Evolutionary conservation across 2,888 invertebrate genomes (phyloP).

Genomic region (Erynnis tages): DNA sequence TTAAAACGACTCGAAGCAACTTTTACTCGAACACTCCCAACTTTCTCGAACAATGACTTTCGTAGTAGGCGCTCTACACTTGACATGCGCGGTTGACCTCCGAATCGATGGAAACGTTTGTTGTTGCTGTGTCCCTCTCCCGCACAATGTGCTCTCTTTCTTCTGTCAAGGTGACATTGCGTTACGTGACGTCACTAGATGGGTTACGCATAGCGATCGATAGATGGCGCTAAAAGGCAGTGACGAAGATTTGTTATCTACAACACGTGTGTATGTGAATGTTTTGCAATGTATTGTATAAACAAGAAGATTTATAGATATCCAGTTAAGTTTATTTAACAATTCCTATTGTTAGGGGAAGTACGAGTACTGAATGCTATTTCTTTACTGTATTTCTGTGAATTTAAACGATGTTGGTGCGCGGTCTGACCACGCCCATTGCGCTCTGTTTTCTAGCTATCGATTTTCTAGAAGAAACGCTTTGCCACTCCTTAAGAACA

Average conservation of each 20-base stretch:
- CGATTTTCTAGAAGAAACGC: background rate
- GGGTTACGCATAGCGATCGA: constrained; percentile 45
- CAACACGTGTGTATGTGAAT: background rate
- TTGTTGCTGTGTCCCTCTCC: constrained; percentile 65
- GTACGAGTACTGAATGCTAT: no score
- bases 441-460: background rate
- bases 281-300: no score
- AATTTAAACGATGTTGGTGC: background rate
- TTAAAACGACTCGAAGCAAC: no score
- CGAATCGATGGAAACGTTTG: constrained; percentile 75
- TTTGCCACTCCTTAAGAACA: background rate
- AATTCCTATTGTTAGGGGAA: no score
- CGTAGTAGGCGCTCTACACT: constrained; percentile 45
- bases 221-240: constrained; percentile 62
- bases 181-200: constrained; percentile 40
- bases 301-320: no score
- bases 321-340: no score
- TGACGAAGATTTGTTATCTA: background rate
- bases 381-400: background rate
- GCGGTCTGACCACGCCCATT: background rate
- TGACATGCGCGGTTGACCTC: constrained; percentile 72
- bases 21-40: no score
- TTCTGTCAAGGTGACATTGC: constrained; percentile 43
- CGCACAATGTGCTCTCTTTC: constrained; percentile 43
- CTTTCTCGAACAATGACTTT: constrained; percentile 48